Evolutionary conservation across 2,113 vertebrate species (phyloP).

Genomic region (Pristiophorus japonicus): DNA sequence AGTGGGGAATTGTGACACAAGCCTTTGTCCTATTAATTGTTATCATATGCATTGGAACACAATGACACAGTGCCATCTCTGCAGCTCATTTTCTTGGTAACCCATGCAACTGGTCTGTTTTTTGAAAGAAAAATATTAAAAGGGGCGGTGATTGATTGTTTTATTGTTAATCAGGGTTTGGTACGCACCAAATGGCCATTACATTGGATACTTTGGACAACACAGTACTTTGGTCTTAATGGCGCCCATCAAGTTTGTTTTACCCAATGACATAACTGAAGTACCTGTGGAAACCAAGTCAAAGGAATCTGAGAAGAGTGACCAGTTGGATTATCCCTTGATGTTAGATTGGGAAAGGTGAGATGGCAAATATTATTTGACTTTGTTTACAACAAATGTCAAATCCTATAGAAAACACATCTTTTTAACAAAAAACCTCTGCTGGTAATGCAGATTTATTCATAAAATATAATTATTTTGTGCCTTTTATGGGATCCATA

Average conservation of each 20-base stretch:
- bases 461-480: background rate
- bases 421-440: background rate
- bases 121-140: background rate
- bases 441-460: background rate
- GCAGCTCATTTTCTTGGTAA: background rate
- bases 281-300: background rate
- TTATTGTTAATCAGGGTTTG: slow-evolving; percentile 28
- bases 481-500: background rate
- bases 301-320: background rate
- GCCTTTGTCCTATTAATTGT: background rate
- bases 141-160: background rate
- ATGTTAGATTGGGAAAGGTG: slow-evolving; percentile 32
- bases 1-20: background rate
- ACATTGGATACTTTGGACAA: slow-evolving; percentile 38
- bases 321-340: slow-evolving; percentile 14
- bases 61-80: background rate
- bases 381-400: background rate
- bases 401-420: background rate
- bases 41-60: background rate
- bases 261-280: slow-evolving; percentile 27
- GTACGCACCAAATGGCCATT: slow-evolving; percentile 36
- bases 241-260: background rate
- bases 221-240: background rate
- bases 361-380: background rate
- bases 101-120: background rate